Percentiles rank a stretch among this genome's conserved stretches.
Conservation (phyloP, 2,888 invertebrate genomes). For the Erebia aethiops region DNA sequence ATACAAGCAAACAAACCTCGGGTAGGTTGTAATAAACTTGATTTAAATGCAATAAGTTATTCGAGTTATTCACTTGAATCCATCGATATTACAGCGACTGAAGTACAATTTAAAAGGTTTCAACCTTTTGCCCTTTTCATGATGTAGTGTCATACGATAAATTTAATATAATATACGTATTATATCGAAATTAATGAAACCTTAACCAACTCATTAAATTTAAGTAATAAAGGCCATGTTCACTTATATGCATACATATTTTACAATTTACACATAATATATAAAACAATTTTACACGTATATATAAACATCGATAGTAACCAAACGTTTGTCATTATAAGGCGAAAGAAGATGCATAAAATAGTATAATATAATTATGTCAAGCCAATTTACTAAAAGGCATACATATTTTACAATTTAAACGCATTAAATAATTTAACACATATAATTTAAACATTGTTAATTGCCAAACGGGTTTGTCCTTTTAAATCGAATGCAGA, state of each 20-base stretch:
- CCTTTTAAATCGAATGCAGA: constrained; percentile 36
- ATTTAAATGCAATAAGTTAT: background rate
- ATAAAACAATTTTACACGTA: too few species aligned
- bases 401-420: constrained; percentile 1
- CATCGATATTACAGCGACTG: background rate
- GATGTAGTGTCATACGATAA: background rate
- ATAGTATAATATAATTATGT: too few species aligned
- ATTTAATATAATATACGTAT: background rate
- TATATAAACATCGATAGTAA: too few species aligned
- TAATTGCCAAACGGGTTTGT: constrained; percentile 19
- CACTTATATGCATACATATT: background rate
- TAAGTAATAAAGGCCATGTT: constrained; percentile 11
- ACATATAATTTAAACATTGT: background rate
- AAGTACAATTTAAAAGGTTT: background rate
- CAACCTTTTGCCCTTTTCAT: constrained; percentile 7
- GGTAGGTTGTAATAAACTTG: constrained; percentile 5
- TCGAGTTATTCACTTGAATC: background rate
- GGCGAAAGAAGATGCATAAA: too few species aligned
- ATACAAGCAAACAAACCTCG: background rate
- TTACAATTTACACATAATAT: too few species aligned
- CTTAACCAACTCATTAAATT: constrained; percentile 9
- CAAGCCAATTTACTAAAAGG: too few species aligned
- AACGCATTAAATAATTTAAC: background rate
- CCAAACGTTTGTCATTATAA: too few species aligned
- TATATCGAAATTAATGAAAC: constrained; percentile 17